phyloP scores from a whole-genome alignment of 1,140 invertebrate genomes.

The Laupala kohalensis region DNA sequence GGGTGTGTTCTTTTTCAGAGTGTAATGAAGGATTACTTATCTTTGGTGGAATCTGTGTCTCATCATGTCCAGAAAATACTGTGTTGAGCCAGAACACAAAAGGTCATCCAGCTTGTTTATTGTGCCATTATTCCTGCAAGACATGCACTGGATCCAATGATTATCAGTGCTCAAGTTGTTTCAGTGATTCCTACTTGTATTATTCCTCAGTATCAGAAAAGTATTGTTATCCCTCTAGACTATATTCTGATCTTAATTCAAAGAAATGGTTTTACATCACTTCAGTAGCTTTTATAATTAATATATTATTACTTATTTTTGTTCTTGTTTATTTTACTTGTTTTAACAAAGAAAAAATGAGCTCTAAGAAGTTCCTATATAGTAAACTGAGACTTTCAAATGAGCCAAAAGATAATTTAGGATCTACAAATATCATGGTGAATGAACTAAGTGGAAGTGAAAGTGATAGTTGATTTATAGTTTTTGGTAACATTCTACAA shows the following conservation, averaged over 20 bases:
- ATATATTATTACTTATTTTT: constrained; percentile 5
- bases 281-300: constrained; percentile 21
- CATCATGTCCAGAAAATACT: constrained; percentile 28
- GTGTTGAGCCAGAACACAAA: constrained; percentile 15
- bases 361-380: not conserved
- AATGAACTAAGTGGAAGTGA: not conserved
- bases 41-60: constrained; percentile 28
- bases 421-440: not conserved
- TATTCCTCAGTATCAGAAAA: constrained; percentile 19
- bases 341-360: not conserved
- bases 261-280: constrained; percentile 24
- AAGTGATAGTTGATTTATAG: not conserved
- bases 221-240: constrained; percentile 28
- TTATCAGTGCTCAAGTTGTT: constrained; percentile 39
- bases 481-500: not conserved
- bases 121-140: constrained; percentile 45
- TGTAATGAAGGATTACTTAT: constrained; percentile 27
- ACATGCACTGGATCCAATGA: constrained; percentile 38
- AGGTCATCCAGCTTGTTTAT: constrained; percentile 22
- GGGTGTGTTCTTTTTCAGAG: constrained; percentile 27
- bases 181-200: constrained; percentile 31
- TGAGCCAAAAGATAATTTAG: not conserved
- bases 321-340: not conserved
- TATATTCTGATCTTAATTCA: constrained; percentile 22
- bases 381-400: not conserved